Base-by-base conservation (phyloP, 2,888 invertebrate genomes). In the Drosophila maculinotata region DNA sequence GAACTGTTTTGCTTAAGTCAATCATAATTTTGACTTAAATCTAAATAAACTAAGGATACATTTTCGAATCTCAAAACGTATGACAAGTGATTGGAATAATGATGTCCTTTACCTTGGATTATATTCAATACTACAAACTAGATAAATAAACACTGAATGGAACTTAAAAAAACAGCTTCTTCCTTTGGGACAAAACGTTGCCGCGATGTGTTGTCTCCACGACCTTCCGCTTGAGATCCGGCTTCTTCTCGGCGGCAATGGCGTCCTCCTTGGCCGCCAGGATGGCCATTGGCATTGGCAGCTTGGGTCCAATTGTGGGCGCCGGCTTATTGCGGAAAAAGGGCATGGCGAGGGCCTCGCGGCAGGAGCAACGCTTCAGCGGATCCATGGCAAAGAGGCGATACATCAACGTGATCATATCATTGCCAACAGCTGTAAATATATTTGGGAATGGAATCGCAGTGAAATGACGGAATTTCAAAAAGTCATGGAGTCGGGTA, bases 361-460 rank as follows among this genome's bases (percentile, higher is more conserved):
- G 94, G 88, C 97, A 97, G 36, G 95, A 95, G 81, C 95, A 95
- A 53, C 99, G 93, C 72, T 94, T 94, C 4, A 95, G 92, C 0
- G 99, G 99, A 92, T 97, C 96, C 66, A 98, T 92, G 9, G 95
- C 93, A 9, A 99, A 92, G 54, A 98, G 92, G 53, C 93, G 94
- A 36, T 95, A 94, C 59, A 99, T 92, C 49, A 99, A 92, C 69
- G 95, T 94, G 25, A 99, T 92, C 31, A 99, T 93, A 92, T 99
- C 99, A 90, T 98, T 97, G 0, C 95, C 94, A 1, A 98, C 99
- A 1, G 99, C 99, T 39, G 97, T 97, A 91, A 99, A 99, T 87
- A 99, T 98, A 83, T 97, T 95, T 66, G 96, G 95, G 44, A 99
- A 91, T 3, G 97, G 97, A 35, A 96, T 97, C 0, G 96, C 94